phyloP scores from a whole-genome alignment of 2,797 vertebrate genomes.

The Coranthus polyacanthus region DNA sequence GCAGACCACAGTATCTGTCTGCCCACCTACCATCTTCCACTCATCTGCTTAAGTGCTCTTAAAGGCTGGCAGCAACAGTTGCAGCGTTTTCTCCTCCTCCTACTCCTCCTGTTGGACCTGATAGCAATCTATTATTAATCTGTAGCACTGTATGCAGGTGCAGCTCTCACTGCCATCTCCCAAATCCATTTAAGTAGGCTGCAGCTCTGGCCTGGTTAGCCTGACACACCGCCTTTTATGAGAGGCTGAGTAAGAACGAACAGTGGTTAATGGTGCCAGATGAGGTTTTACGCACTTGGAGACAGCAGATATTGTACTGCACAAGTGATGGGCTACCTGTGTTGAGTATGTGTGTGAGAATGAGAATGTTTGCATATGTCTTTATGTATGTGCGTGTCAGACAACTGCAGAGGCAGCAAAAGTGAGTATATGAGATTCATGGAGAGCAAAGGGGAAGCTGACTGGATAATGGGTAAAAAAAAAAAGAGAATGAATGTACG shows the following conservation, averaged over 20 bases:
- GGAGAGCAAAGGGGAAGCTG: slow-evolving; percentile 58
- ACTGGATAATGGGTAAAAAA: slow-evolving; percentile 65
- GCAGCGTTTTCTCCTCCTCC: slow-evolving; percentile 58
- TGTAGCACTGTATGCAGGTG: slow-evolving; percentile 74
- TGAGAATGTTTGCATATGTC: slow-evolving; percentile 34
- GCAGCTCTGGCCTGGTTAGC: slow-evolving; percentile 54
- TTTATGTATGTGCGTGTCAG: slow-evolving; percentile 24
- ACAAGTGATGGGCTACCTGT: slow-evolving; percentile 21
- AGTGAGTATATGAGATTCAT: slow-evolving; percentile 48
- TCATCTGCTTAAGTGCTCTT: slow-evolving; percentile 81
- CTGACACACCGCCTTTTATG: slow-evolving; percentile 46
- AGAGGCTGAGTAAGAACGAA: slow-evolving; percentile 49
- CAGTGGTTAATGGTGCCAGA: slow-evolving; percentile 29
- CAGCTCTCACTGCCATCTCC: slow-evolving; percentile 63
- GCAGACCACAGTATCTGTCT: slow-evolving; percentile 43
- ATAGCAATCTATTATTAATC: slow-evolving; percentile 83
- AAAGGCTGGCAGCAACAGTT: slow-evolving; percentile 67
- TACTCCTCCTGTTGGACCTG: slow-evolving; percentile 34
- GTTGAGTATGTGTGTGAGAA: slow-evolving; percentile 11
- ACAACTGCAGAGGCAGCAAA: slow-evolving; percentile 62
- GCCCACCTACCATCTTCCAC: slow-evolving; percentile 62
- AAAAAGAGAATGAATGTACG: slow-evolving; percentile 30
- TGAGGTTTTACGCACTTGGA: slow-evolving; percentile 39
- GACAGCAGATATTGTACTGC: slow-evolving; percentile 15
- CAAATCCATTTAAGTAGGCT: slow-evolving; percentile 74